These are phyloP conservation scores for Tetrao urogallus DNA, from an alignment of 2,113 vertebrate species.

Conservation along the genomic window DNA sequence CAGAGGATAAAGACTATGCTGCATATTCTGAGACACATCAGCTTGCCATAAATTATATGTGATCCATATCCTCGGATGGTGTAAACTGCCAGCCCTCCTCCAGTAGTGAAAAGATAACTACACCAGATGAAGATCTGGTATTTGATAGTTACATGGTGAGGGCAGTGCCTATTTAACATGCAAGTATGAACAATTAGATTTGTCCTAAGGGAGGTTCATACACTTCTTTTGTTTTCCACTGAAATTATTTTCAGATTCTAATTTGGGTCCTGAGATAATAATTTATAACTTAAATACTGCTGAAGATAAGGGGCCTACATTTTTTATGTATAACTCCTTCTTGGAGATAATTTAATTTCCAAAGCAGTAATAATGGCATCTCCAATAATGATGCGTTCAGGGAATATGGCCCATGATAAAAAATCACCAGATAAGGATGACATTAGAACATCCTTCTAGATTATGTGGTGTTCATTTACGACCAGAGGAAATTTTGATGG, in stretches of 20 bases:
- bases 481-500: not conserved
- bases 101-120: not conserved
- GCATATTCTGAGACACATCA: not conserved
- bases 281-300: conserved; percentile 28
- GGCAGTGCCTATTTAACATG: not conserved
- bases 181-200: not conserved
- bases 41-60: not conserved
- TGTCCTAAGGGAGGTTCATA: conserved; percentile 29
- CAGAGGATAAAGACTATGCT: not conserved
- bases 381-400: conserved; percentile 28
- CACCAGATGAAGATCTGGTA: not conserved
- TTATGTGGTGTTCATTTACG: not conserved
- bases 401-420: conserved; percentile 18
- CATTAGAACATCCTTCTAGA: conserved; percentile 10
- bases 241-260: conserved; percentile 38
- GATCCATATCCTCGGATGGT: not conserved
- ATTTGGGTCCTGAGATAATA: conserved; percentile 31
- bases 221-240: conserved; percentile 9
- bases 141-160: not conserved
- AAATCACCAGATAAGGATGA: not conserved
- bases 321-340: not conserved
- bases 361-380: not conserved
- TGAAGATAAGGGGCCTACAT: not conserved
- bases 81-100: not conserved
- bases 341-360: conserved; percentile 49